Base-by-base conservation (phyloP, 2,797 vertebrate species). In the Galago senegalensis region DNA sequence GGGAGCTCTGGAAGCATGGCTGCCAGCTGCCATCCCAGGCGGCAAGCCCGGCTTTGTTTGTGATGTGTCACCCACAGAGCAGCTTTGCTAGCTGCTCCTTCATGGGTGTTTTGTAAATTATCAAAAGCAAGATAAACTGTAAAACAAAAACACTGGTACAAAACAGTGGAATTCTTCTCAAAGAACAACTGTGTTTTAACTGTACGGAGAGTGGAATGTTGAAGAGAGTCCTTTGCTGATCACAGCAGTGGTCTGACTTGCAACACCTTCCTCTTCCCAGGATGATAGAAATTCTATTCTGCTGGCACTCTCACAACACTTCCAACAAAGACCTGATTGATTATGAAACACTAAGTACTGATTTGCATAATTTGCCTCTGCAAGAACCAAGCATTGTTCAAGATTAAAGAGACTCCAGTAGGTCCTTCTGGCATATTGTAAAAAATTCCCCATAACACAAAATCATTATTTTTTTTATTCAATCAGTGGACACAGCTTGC, bases 321-420 rank as follows among this genome's bases (percentile, higher is more conserved):
- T 72, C 75, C 96, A 90, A 98, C 98, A 98, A 98, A 98, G 97
- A 96, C 88, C 86, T 87, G 95, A 98, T 91, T 97, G 94, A 98
- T 97, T 93, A 97, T 20, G 96, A 98, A 98, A 98, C 98, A 98
- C 97, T 96, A 91, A 97, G 98, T 76, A 95, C 97, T 72, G 96
- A 98, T 98, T 97, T 98, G 98, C 98, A 98, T 98, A 98, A 97
- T 98, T 98, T 98, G 98, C 98, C 98, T 97, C 96, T 90, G 97
- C 95, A 98, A 98, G 97, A 93, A 98, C 92, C 90, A 84, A 97
- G 97, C 98, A 98, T 97, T 98, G 98, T 98, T 97, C 97, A 97
- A 97, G 46, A 98, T 98, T 98, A 97, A 98, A 98, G 97, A 97
- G 96, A 98, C 95, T 97, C 97, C 96, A 93, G 93, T 83, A 96